A percentile compares a stretch with the other conserved stretches of the same genome.
Evolutionary conservation across 2,888 invertebrate species (phyloP).

Genomic region (Nasonovia ribisnigri): DNA sequence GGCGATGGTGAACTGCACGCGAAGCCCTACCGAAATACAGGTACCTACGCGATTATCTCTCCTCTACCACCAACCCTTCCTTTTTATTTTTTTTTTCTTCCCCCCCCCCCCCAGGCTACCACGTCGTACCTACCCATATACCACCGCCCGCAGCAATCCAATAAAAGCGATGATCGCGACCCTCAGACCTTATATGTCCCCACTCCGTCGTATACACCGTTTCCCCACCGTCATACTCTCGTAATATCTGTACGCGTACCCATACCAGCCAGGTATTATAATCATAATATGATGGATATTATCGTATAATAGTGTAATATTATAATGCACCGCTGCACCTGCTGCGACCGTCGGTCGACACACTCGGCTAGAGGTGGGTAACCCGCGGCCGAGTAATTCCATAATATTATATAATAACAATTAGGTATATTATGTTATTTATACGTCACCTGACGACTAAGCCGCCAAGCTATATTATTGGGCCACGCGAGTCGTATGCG

Average conservation of each 20-base stretch:
- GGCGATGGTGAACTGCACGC: slow-evolving; percentile 21
- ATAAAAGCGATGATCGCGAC: slow-evolving; percentile 16
- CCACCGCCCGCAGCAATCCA: slow-evolving; percentile 6
- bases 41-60: slow-evolving; percentile 12
- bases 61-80: not conserved
- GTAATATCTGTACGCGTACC: not conserved
- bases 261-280: no score
- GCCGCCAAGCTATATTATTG: not conserved
- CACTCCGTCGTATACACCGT: not conserved
- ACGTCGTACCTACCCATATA: not conserved
- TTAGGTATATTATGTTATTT: no score
- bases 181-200: not conserved
- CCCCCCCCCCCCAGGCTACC: not conserved
- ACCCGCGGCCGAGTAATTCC: not conserved
- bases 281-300: no score
- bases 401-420: not conserved
- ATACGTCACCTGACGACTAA: not conserved
- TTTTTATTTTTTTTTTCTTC: not conserved
- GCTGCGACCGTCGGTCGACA: not conserved
- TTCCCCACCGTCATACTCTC: not conserved
- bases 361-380: not conserved
- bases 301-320: not conserved
- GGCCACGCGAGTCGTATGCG: not conserved
- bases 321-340: not conserved
- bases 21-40: slow-evolving; percentile 32